Evolutionary conservation across 2,888 invertebrate species (phyloP), one percentile per base, ranked within the genome.

Genomic region (Ditula angustiorana): DNA sequence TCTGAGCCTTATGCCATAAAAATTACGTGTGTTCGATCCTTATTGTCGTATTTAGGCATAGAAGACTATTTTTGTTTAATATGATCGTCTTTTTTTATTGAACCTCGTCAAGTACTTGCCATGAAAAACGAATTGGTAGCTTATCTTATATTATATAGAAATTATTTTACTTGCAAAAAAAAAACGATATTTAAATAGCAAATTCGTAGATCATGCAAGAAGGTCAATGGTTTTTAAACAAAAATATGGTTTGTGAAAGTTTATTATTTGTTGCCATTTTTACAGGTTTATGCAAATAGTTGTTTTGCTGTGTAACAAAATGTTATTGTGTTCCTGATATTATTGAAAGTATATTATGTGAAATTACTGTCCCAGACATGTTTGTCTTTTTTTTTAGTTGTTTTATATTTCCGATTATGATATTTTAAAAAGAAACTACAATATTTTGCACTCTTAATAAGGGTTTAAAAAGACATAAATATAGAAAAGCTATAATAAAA

Each of bases 381-480:
- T 56, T 41, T 35, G 55, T 53, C 49, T 26, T 49, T 35, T 50
- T 59, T 69, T 57, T 66, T 68, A 58, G 47, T 59, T 59, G 63
- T 67, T 67, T 70, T 72, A 67, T 71, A 70, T 76, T 73, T 70
- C 70, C 71, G 46, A 61, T 72, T 72, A 69, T 61, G 53, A 49
- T 66, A 63, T 69, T 66, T 41, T 35, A 16, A 56, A 61, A 37
- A 55, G 37, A 30, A 28, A 44, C 30, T 59, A 41, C 62, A 57
- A 52, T 19, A 41, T 57, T 55, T 63, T 62, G 63, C 64, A 66
- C 62, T 67, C 64, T 52, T 72, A 72, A 70, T 71, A 68, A 71
- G 74, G 72, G 71, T 74, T 72, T 75, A 76, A 77, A 76, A 74
- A 77, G 78, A 74, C 76, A 68, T 74, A 74, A 72, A 78, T 69